Evolutionary conservation across 2,797 vertebrate species (phyloP), one percentile per base, ranked within the genome.

Genomic region (Monodelphis domestica): DNA sequence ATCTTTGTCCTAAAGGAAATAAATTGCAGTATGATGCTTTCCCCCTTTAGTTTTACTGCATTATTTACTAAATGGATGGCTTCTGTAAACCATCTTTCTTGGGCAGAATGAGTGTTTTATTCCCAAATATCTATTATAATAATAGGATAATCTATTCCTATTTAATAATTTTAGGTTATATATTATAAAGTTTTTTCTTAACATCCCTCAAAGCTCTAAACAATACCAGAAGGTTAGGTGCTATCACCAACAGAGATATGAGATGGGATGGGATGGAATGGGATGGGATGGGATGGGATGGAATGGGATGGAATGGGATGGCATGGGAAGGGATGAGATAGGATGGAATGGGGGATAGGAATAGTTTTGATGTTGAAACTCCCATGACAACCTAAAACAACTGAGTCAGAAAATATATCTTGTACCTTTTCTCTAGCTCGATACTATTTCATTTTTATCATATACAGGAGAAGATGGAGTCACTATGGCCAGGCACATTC

Each of bases 11-110:
- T 53, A 90, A 94, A 89, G 95, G 91, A 17, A 92, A n/a, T 57
- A 91, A 91, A 90, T 88, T 95, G 95, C 90, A 91, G 94, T 78
- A 7, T 45, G 21, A 45, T 6, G 90, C 63, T 96, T 92, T 88
- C 90, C 88, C 94, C 94, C 88, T 91, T 95, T 92, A 95, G 91
- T 95, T 70, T 96, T 89, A 89, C 93, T 24, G 53, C 88, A 89
- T 59, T 52, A 7, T 53, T 55, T 91, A n/a, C 45, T 84, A 89
- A 51, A 10, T 84, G 87, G 52, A 45, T 50, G 28, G 38, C n/a
- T 59, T 95, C 89, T 94, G 92, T 91, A 97, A 95, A 78, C 78
- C 94, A 96, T 96, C 87, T 91, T 3, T 50, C 53, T 93, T 53
- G 91, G 57, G 6, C 51, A n/a, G 92, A 94, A 33, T 91, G 59